phyloP scores from a whole-genome alignment of 2,888 invertebrate species.

The Caenorhabditis drosophilae region DNA sequence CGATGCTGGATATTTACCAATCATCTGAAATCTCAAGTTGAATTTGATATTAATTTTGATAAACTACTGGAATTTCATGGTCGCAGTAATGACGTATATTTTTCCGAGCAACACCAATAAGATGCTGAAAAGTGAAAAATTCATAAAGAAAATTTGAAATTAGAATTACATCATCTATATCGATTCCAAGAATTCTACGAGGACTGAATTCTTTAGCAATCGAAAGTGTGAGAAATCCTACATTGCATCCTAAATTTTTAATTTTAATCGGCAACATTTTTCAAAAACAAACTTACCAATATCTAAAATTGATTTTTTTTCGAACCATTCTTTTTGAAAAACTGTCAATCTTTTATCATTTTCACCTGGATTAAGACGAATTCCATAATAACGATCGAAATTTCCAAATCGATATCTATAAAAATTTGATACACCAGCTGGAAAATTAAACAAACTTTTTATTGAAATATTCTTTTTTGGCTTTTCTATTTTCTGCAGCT shows the following conservation, averaged over 20 bases:
- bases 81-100: conserved; percentile 77
- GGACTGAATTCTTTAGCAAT: conserved; percentile 86
- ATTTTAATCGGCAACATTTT: too few species aligned
- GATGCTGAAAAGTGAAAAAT: too few species aligned
- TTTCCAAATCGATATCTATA: conserved; percentile 84
- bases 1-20: conserved; percentile 57
- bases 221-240: conserved; percentile 89
- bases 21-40: conserved; percentile 44
- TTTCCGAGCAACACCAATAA: conserved; percentile 81
- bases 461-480: conserved; percentile 49
- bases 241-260: conserved; percentile 82
- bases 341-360: conserved; percentile 80
- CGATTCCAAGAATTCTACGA: conserved; percentile 83
- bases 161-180: conserved; percentile 87
- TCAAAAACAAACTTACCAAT: conserved; percentile 77
- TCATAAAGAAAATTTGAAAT: too few species aligned
- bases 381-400: conserved; percentile 94
- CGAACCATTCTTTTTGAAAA: conserved; percentile 84
- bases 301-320: conserved; percentile 87
- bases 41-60: not conserved
- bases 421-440: not conserved
- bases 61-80: conserved; percentile 44
- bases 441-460: conserved; percentile 35
- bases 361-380: conserved; percentile 79
- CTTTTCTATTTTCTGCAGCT: conserved; percentile 17